Evolutionary conservation across 2,888 invertebrate genomes (phyloP).

Genomic region (Anthrax anthrax): DNA sequence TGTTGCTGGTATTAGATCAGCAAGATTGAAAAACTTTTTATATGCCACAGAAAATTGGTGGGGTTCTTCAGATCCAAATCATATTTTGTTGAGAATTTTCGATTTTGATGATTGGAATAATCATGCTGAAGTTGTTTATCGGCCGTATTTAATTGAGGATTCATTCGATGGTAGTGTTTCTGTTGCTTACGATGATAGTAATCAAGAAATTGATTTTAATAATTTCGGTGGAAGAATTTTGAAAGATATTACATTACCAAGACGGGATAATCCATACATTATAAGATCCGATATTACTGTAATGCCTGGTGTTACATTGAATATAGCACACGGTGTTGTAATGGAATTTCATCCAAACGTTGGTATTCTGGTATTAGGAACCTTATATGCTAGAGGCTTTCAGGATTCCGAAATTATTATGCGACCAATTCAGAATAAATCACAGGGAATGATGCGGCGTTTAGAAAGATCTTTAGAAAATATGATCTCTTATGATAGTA

Average conservation of each 20-base stretch:
- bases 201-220: conserved; percentile 44
- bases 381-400: conserved; percentile 68
- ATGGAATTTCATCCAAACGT: conserved; percentile 93
- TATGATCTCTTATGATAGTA: conserved; percentile 43
- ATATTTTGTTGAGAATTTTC: conserved; percentile 74
- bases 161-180: conserved; percentile 64
- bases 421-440: conserved; percentile 40
- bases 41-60: conserved; percentile 94
- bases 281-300: conserved; percentile 86
- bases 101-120: conserved; percentile 99
- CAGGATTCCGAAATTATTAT: conserved; percentile 62
- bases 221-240: conserved; percentile 63
- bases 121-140: conserved; percentile 81
- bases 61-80: conserved; percentile 62
- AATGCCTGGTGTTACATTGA: conserved; percentile 82
- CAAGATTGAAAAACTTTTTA: conserved; percentile 70
- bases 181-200: conserved; percentile 42
- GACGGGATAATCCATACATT: conserved; percentile 55
- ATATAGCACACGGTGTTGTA: conserved; percentile 75
- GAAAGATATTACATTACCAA: conserved; percentile 48
- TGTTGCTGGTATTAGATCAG: conserved; percentile 81
- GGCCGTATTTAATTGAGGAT: conserved; percentile 72
- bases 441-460: conserved; percentile 17
- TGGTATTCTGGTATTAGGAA: conserved; percentile 87
- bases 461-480: conserved; percentile 39